phyloP scores from a whole-genome alignment of 2,888 invertebrate genomes.

The Erebia palarica region DNA sequence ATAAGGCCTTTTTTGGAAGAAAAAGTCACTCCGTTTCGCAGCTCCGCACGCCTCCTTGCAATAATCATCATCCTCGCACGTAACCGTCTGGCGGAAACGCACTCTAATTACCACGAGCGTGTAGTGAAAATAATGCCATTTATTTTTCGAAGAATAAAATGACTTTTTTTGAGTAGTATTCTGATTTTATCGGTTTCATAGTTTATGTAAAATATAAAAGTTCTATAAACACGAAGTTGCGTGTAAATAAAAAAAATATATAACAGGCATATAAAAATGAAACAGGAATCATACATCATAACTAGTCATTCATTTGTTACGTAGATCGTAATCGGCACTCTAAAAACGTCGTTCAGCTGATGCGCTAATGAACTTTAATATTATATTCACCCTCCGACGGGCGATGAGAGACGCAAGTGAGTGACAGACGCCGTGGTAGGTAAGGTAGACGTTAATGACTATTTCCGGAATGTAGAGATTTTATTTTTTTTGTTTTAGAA shows the following conservation, averaged over 20 bases:
- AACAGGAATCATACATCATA: conserved; percentile 34
- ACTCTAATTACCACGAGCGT: too few species aligned
- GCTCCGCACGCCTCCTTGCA: too few species aligned
- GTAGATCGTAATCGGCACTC: conserved; percentile 35
- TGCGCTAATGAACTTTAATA: conserved; percentile 73
- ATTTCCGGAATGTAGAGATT: conserved; percentile 61
- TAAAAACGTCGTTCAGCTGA: conserved; percentile 53
- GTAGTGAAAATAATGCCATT: too few species aligned
- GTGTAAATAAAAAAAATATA: not conserved
- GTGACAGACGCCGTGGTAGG: conserved; percentile 78
- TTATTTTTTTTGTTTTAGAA: conserved; percentile 19
- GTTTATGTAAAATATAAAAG: too few species aligned
- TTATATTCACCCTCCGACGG: conserved; percentile 71
- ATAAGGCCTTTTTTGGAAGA: too few species aligned
- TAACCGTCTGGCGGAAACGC: too few species aligned
- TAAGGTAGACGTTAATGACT: conserved; percentile 75
- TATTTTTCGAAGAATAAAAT: too few species aligned
- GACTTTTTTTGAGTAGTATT: too few species aligned
- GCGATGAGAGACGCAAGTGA: conserved; percentile 66
- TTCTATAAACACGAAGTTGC: too few species aligned
- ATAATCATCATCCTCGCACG: too few species aligned
- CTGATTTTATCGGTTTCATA: too few species aligned
- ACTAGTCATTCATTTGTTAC: conserved; percentile 33
- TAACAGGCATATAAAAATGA: not conserved
- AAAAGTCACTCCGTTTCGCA: too few species aligned